Percentiles rank a stretch among this genome's conserved stretches.
Evolutionary conservation across 1,140 invertebrate genomes (phyloP).

Genomic region (Camponotus pennsylvanicus): DNA sequence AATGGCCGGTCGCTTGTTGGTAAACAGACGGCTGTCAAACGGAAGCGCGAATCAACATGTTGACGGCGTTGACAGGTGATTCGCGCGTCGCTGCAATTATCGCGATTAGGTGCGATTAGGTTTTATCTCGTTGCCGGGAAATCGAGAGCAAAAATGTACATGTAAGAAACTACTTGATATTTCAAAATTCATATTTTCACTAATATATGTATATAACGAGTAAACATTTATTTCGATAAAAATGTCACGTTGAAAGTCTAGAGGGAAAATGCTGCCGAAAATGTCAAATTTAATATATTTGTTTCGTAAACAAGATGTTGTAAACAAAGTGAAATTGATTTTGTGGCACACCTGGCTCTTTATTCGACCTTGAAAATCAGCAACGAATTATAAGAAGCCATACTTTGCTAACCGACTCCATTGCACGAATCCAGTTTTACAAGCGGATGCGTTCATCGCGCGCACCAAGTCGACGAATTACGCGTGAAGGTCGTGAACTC

Average conservation of each 20-base stretch:
- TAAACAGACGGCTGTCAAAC: constrained; percentile 73
- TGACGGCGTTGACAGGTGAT: background rate
- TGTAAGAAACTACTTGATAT: no score
- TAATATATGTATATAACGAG: background rate
- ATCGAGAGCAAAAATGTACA: background rate
- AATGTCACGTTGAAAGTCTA: background rate
- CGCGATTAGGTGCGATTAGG: no score
- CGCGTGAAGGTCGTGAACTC: constrained; percentile 22
- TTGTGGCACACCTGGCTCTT: background rate
- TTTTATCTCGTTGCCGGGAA: background rate
- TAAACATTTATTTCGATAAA: background rate
- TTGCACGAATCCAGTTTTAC: background rate
- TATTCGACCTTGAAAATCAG: background rate
- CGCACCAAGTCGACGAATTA: constrained; percentile 24
- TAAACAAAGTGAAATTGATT: background rate
- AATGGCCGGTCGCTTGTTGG: constrained; percentile 76
- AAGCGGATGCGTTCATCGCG: background rate
- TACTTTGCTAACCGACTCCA: constrained; percentile 7
- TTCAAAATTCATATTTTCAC: background rate
- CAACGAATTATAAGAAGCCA: background rate
- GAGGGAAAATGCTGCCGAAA: background rate
- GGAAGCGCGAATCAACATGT: background rate
- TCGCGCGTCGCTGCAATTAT: background rate
- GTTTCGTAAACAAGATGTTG: no score
- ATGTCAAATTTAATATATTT: background rate